Evolutionary conservation across 2,797 vertebrate species (phyloP), one percentile per base, ranked within the genome.

Genomic region (Lates japonicus): DNA sequence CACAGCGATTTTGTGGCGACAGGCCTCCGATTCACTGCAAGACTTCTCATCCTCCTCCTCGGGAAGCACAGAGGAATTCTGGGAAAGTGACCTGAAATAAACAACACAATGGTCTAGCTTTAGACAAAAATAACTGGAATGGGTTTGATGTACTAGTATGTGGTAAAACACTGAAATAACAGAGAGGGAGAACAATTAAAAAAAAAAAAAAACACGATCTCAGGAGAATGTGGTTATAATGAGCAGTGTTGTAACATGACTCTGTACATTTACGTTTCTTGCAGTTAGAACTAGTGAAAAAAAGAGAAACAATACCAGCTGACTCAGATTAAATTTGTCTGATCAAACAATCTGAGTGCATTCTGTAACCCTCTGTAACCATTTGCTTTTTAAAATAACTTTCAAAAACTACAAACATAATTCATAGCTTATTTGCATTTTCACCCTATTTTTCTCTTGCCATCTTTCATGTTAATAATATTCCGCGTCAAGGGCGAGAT

Each of bases 41-140:
- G 97, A 97, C 85, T 94, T 98, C 90, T 98, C 97, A 0, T 98
- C 97, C 1, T 98, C 97, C 84, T 98, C 98, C 80, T 98, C 97
- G 0, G 95, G 96, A 80, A 98, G 93, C 91, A 98, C 96, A 2
- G 98, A 99, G 44, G 97, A 99, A 92, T 97, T 97, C 94, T 98
- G 98, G 7, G 98, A 99, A 81, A 97, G 37, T 0, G 98, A 97
- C 91, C 98, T 99, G 42, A 81, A 81, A 78, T 37, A 76, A 82
- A 76, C 22, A 60, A 74, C 0, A 57, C 22, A 49, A 57, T 5
- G 46, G 22, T 65, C n/a, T 5, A 61, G 49, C 11, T 44, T 77
- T 31, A 70, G 54, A 62, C 13, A 63, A 65, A 75, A 83, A 68
- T 31, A 84, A 76, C 65, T 20, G 12, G 2, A 62, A n/a, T 25